A percentile compares a stretch with the other conserved stretches of the same genome.
Conservation (phyloP, 2,113 vertebrate species). For the Alexandromys fortis region DNA sequence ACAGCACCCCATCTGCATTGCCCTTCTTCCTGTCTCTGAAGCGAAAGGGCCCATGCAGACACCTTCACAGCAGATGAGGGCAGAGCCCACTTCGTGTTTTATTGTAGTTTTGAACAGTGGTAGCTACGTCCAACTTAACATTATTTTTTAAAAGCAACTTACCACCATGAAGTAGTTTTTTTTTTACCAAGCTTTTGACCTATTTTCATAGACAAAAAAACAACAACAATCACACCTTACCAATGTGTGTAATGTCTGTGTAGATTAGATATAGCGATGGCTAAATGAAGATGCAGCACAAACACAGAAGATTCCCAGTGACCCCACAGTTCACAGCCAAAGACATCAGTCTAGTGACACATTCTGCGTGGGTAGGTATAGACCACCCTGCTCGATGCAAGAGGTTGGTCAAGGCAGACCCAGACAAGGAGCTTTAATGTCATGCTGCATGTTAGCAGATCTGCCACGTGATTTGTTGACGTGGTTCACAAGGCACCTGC, state of each 20-base stretch:
- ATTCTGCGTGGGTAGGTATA: neutral
- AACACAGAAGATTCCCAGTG: neutral
- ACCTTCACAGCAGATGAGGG: neutral
- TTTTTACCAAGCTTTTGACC: neutral
- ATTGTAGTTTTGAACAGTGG: neutral
- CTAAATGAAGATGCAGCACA: neutral
- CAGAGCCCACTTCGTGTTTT: neutral
- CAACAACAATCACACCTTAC: neutral
- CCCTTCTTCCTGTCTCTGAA: neutral
- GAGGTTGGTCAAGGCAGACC: neutral
- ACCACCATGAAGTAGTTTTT: neutral
- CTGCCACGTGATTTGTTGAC: neutral
- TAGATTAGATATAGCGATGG: neutral
- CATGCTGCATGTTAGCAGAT: neutral
- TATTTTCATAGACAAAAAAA: neutral
- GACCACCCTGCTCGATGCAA: too few species aligned
- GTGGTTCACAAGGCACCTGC: neutral
- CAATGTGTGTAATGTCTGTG: neutral
- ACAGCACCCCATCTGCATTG: neutral
- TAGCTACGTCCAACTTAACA: neutral
- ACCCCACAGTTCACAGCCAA: neutral
- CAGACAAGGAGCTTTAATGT: neutral
- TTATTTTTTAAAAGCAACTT: constrained; percentile 8
- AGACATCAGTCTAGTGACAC: neutral
- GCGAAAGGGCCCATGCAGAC: neutral